Evolutionary conservation across 1,140 invertebrate species (phyloP).

Genomic region (Subanguina moxae): DNA sequence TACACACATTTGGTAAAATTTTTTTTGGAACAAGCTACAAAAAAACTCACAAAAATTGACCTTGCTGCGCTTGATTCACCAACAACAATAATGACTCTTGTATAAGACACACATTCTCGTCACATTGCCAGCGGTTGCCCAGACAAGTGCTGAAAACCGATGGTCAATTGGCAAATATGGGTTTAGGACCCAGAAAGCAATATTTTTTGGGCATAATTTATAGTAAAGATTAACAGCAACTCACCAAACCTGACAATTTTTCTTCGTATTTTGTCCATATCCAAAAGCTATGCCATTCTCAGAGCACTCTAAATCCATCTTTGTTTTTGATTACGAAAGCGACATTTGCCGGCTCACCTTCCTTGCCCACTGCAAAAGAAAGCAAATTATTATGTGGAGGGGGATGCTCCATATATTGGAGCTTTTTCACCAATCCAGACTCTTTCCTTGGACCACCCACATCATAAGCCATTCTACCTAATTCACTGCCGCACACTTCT

Average conservation of each 20-base stretch:
- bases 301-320: slow-evolving; percentile 29
- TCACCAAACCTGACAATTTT: slow-evolving; percentile 48
- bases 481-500: slow-evolving; percentile 28
- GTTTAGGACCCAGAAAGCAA: no score
- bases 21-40: background rate
- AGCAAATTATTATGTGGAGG: slow-evolving; percentile 17
- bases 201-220: no score
- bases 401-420: background rate
- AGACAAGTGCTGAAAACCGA: slow-evolving; percentile 38
- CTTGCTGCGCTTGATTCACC: slow-evolving; percentile 36
- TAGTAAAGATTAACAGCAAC: no score
- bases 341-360: background rate
- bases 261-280: slow-evolving; percentile 32
- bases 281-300: slow-evolving; percentile 23
- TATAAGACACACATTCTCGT: slow-evolving; percentile 42
- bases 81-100: slow-evolving; percentile 49
- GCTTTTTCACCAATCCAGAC: background rate
- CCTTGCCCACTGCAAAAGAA: slow-evolving; percentile 10
- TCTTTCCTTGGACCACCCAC: background rate
- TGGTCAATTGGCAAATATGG: background rate
- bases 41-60: slow-evolving; percentile 36
- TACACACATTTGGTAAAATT: background rate
- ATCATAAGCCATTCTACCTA: background rate
- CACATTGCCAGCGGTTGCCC: slow-evolving; percentile 41
- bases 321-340: background rate